Conservation (phyloP, 2,113 vertebrate genomes). For the Uria aalge region DNA sequence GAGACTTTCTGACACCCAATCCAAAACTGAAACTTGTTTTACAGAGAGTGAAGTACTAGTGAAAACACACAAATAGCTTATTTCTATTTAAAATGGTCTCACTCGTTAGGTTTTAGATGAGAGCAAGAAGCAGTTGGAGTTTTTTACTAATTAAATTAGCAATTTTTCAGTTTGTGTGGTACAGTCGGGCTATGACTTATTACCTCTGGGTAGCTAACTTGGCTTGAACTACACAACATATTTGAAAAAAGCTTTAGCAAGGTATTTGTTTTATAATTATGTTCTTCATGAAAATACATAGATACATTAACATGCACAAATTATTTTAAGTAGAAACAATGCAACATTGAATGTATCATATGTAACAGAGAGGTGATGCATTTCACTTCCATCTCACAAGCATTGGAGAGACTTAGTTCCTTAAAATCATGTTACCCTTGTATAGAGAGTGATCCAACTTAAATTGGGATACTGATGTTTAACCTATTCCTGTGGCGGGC, state of each 20-base stretch:
- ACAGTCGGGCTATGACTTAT: neutral
- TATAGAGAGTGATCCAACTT: neutral
- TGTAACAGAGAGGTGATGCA: neutral
- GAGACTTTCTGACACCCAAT: neutral
- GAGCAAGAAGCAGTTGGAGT: neutral
- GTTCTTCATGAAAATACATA: neutral
- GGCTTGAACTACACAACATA: neutral
- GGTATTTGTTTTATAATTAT: neutral
- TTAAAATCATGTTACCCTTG: neutral
- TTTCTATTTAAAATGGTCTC: neutral
- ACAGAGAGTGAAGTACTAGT: neutral
- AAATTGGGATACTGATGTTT: neutral
- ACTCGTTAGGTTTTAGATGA: neutral
- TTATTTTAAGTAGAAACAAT: neutral
- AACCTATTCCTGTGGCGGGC: neutral
- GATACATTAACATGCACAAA: rapidly evolving
- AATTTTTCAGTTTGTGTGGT: neutral
- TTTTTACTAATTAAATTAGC: neutral
- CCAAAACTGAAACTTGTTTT: neutral
- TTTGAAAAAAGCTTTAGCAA: neutral
- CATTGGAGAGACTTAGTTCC: neutral
- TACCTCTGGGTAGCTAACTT: neutral
- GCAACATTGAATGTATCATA: neutral
- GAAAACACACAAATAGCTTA: neutral
- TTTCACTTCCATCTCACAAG: neutral